A percentile compares a stretch with the other conserved stretches of the same genome.
Evolutionary conservation across 2,113 vertebrate species (phyloP).

Genomic region (Erythrolamprus reginae): DNA sequence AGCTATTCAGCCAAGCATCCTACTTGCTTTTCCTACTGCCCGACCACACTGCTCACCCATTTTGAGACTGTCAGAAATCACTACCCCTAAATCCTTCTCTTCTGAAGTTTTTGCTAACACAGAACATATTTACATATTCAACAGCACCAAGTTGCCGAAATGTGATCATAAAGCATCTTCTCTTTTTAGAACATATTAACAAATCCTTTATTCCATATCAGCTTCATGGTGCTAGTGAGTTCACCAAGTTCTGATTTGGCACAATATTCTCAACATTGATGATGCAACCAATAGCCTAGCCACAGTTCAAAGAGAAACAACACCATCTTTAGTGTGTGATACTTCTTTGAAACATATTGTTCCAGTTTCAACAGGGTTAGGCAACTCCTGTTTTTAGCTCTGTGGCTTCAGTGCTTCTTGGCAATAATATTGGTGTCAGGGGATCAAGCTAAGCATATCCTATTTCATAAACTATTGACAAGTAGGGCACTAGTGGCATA

Average conservation of each 20-base stretch:
- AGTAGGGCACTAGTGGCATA: background rate
- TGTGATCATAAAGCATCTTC: background rate
- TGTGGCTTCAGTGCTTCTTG: background rate
- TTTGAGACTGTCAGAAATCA: no score
- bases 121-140: no score
- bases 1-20: no score
- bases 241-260: background rate
- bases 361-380: background rate
- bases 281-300: background rate
- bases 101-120: no score
- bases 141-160: background rate
- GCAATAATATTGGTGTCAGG: background rate
- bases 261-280: background rate
- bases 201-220: background rate
- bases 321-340: background rate
- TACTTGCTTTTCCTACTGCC: no score
- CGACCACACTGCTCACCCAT: no score
- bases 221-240: background rate
- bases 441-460: slow-evolving; percentile 2
- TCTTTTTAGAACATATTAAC: background rate
- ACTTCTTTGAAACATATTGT: background rate
- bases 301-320: background rate
- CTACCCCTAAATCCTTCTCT: no score
- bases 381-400: slow-evolving; percentile 2
- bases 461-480: background rate